Evolutionary conservation across 2,888 invertebrate genomes (phyloP).

Genomic region (Acanthosepion esculentum): DNA sequence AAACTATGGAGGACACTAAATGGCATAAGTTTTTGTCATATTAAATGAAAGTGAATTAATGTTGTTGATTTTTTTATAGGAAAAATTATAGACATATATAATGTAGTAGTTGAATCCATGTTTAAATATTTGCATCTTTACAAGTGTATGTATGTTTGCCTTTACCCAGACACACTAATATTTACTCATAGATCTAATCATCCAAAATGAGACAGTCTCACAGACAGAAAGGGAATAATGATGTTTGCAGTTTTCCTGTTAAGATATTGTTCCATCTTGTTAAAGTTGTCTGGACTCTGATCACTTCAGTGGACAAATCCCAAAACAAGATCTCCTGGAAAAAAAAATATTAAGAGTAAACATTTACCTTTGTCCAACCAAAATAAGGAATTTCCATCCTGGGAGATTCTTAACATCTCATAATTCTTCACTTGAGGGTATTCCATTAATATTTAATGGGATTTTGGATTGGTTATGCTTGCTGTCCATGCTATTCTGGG

Average conservation of each 20-base stretch:
- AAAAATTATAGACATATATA: too few relatives aligned
- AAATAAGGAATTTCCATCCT: constrained; percentile 9
- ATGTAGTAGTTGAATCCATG: too few relatives aligned
- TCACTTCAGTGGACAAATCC: constrained; percentile 33
- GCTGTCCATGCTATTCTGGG: neutral
- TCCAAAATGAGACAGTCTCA: neutral
- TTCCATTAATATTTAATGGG: constrained; percentile 23
- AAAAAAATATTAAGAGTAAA: neutral
- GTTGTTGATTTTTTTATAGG: too few relatives aligned
- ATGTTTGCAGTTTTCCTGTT: neutral
- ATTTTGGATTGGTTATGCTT: constrained; percentile 3
- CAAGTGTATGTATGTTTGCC: neutral
- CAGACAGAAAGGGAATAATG: too few relatives aligned
- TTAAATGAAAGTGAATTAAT: too few relatives aligned
- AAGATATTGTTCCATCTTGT: neutral
- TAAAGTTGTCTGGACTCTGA: constrained; percentile 9
- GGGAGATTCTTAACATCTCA: neutral
- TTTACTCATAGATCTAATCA: neutral
- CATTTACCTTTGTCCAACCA: neutral
- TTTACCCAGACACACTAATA: neutral
- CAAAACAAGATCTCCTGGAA: neutral
- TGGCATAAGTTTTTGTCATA: too few relatives aligned
- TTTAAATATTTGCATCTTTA: too few relatives aligned
- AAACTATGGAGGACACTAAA: too few relatives aligned
- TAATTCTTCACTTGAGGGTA: constrained; percentile 22